phyloP scores from a whole-genome alignment of 92 coral and sea anemone species.

The Phenganax subtilis region DNA sequence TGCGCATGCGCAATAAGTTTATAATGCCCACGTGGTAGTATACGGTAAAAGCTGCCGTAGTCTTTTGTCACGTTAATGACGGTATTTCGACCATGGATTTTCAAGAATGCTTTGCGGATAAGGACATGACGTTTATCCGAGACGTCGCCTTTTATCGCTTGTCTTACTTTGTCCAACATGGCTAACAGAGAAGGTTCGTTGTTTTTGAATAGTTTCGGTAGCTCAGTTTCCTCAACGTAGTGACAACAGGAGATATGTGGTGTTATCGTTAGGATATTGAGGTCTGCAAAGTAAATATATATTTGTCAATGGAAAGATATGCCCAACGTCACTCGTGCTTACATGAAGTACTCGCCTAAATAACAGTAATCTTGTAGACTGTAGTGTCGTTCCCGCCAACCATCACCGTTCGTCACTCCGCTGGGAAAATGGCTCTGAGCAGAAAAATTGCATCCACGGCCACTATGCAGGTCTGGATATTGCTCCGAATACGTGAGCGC shows the following conservation, averaged over 20 bases:
- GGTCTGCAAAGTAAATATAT: conserved; percentile 4
- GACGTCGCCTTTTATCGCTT: conserved; percentile 68
- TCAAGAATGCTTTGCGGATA: conserved; percentile 53
- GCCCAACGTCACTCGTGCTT: too few species aligned
- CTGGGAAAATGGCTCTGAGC: conserved; percentile 43
- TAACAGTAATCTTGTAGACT: conserved; percentile 91
- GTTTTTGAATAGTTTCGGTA: conserved; percentile 54
- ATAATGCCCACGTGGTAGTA: conserved; percentile 77
- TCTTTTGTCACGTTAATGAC: conserved; percentile 53
- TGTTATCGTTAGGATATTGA: conserved; percentile 64
- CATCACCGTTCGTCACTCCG: conserved; percentile 71
- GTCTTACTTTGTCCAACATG: conserved; percentile 65
- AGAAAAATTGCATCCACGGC: conserved; percentile 66
- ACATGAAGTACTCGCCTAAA: not conserved
- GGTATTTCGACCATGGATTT: conserved; percentile 45
- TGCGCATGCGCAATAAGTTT: conserved; percentile 73
- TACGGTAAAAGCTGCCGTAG: conserved; percentile 60
- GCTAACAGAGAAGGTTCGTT: conserved; percentile 68
- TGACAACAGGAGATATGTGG: conserved; percentile 86
- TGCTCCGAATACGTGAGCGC: conserved; percentile 62
- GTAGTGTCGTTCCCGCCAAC: conserved; percentile 68
- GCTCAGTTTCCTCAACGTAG: conserved; percentile 54
- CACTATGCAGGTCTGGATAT: conserved; percentile 84
- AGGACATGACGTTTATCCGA: conserved; percentile 58
- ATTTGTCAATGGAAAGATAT: too few species aligned